Evolutionary conservation across 2,888 invertebrate species (phyloP).

Genomic region (Eupithecia abbreviata): DNA sequence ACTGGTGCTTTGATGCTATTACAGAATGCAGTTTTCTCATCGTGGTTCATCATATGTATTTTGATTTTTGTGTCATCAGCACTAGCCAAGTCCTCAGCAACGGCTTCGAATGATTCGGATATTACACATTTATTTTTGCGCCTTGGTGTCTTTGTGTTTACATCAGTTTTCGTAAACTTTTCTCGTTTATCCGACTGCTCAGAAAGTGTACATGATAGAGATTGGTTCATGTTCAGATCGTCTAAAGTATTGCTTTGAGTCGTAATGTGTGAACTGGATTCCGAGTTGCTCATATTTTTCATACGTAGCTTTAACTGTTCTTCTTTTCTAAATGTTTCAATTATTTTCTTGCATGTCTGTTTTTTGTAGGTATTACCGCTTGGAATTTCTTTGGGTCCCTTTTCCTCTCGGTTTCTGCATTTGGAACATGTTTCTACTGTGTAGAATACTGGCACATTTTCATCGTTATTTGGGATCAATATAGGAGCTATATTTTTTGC

Average conservation of each 20-base stretch:
- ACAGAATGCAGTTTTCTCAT: constrained; percentile 64
- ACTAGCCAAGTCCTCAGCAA: constrained; percentile 61
- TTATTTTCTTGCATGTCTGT: constrained; percentile 52
- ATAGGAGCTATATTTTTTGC: constrained; percentile 69
- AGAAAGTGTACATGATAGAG: constrained; percentile 66
- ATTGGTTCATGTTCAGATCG: constrained; percentile 68
- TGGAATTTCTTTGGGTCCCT: constrained; percentile 33
- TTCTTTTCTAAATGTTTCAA: constrained; percentile 55
- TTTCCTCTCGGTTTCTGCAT: constrained; percentile 49
- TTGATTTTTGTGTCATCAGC: constrained; percentile 65
- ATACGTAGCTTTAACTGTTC: constrained; percentile 42
- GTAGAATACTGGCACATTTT: constrained; percentile 60
- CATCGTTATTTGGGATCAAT: constrained; percentile 63
- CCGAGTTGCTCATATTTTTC: constrained; percentile 56
- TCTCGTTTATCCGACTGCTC: constrained; percentile 61
- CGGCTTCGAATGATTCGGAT: constrained; percentile 71
- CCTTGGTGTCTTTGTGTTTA: constrained; percentile 46
- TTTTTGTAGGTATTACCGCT: constrained; percentile 32
- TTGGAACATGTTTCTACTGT: constrained; percentile 66
- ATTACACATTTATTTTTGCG: constrained; percentile 52
- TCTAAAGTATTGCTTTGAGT: constrained; percentile 67
- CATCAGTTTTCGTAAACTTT: constrained; percentile 55
- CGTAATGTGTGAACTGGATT: constrained; percentile 59
- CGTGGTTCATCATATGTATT: constrained; percentile 74
- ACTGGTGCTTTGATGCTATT: constrained; percentile 69